Evolutionary conservation across 2,113 vertebrate genomes (phyloP).

Genomic region (Nesogale talazaci): DNA sequence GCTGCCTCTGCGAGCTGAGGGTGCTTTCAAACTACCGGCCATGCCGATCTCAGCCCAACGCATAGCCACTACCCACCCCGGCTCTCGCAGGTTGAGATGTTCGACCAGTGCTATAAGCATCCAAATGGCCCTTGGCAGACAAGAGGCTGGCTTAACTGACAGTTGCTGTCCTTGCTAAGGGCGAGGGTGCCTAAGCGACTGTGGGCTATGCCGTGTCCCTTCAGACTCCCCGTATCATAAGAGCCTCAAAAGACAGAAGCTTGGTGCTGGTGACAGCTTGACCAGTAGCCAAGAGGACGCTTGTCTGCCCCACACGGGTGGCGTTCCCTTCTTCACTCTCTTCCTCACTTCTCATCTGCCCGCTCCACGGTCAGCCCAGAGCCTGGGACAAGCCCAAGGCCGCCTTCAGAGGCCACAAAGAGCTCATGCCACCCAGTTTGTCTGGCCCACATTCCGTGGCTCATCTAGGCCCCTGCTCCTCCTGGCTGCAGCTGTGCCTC

Average conservation of each 20-base stretch:
- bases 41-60: no score
- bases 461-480: background rate
- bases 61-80: no score
- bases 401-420: background rate
- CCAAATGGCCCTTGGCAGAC: no score
- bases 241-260: background rate
- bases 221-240: background rate
- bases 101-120: no score
- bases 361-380: background rate
- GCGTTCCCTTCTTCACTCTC: no score
- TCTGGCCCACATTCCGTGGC: background rate
- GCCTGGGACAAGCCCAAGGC: background rate
- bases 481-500: background rate
- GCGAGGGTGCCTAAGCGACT: background rate
- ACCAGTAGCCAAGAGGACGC: slow-evolving; percentile 1
- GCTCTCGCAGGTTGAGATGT: no score
- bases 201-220: slow-evolving; percentile 16
- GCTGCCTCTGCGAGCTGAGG: no score
- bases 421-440: background rate
- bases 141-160: background rate
- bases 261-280: background rate
- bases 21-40: no score
- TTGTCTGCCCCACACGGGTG: background rate
- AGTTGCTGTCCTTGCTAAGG: background rate
- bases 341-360: background rate